phyloP scores from a whole-genome alignment of 2,113 vertebrate genomes.

The Rhipidura dahli region DNA sequence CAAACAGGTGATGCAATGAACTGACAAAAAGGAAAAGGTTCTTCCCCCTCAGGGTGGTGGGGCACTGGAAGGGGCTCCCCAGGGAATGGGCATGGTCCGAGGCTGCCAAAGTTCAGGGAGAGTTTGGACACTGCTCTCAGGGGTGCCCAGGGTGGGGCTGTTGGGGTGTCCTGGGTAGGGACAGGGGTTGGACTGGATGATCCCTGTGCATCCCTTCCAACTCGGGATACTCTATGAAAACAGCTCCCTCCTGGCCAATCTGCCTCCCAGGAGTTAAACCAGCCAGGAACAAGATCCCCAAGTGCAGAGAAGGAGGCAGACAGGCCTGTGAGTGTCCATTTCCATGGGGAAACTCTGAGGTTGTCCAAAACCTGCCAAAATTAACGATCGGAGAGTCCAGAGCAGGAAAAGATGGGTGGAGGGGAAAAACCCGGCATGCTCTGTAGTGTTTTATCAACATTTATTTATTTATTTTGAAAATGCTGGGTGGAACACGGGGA shows the following conservation, averaged over 20 bases:
- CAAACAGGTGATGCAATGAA: neutral
- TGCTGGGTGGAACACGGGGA: neutral
- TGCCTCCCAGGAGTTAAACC: neutral
- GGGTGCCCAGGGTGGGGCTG: neutral
- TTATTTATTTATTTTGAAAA: neutral
- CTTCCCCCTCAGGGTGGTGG: no score
- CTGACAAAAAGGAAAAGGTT: neutral
- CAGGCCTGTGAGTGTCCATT: neutral
- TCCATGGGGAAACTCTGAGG: neutral
- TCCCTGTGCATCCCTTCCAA: neutral
- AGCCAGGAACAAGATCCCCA: neutral
- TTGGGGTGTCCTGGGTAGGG: neutral
- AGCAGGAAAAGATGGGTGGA: neutral
- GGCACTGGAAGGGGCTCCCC: neutral
- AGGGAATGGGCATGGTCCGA: neutral
- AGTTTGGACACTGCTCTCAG: neutral
- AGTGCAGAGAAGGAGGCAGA: neutral
- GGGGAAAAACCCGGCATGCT: neutral
- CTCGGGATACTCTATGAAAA: neutral
- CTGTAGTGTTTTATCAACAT: neutral
- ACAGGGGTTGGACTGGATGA: neutral
- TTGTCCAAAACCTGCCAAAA: neutral
- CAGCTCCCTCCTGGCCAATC: neutral
- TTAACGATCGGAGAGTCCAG: neutral
- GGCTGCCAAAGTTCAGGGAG: neutral